A percentile compares a stretch with the other conserved stretches of the same genome.
Conservation (phyloP, 2,888 invertebrate species). For the Anthrax anthrax region DNA sequence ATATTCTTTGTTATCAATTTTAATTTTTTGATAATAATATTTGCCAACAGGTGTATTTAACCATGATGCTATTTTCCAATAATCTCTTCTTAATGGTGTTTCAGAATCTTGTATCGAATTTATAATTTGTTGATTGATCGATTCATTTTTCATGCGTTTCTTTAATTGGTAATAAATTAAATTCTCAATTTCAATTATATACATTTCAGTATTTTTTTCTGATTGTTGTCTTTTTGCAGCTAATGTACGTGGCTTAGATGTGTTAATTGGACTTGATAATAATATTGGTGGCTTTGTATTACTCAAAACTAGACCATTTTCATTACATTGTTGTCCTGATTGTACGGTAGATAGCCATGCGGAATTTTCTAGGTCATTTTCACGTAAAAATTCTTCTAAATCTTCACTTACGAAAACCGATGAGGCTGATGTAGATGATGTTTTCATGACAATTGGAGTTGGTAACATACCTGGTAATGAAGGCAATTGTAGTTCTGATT, state of each 20-base stretch:
- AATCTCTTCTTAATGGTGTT: constrained; percentile 29
- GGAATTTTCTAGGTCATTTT: constrained; percentile 35
- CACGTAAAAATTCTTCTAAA: constrained; percentile 38
- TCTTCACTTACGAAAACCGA: constrained; percentile 37
- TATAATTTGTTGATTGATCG: constrained; percentile 23
- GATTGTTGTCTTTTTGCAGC: constrained; percentile 38
- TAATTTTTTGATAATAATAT: constrained; percentile 28
- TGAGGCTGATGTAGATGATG: constrained; percentile 1
- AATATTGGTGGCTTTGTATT: constrained; percentile 25
- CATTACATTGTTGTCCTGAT: constrained; percentile 9
- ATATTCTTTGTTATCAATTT: constrained; percentile 21
- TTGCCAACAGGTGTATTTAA: constrained; percentile 26
- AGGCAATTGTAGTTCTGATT: constrained; percentile 18
- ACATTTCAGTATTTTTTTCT: constrained; percentile 23
- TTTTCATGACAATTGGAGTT: too few species aligned
- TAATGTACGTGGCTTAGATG: constrained; percentile 37
- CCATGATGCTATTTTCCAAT: constrained; percentile 31
- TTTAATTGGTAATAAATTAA: constrained; percentile 29
- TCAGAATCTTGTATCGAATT: constrained; percentile 21
- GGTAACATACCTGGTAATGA: too few species aligned
- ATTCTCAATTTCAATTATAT: constrained; percentile 33
- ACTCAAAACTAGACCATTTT: constrained; percentile 26
- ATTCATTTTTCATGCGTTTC: constrained; percentile 23
- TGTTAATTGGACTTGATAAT: constrained; percentile 27
- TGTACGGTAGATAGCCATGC: not conserved